Conservation (phyloP, 2,888 invertebrate species). For the Thymelicus sylvestris region DNA sequence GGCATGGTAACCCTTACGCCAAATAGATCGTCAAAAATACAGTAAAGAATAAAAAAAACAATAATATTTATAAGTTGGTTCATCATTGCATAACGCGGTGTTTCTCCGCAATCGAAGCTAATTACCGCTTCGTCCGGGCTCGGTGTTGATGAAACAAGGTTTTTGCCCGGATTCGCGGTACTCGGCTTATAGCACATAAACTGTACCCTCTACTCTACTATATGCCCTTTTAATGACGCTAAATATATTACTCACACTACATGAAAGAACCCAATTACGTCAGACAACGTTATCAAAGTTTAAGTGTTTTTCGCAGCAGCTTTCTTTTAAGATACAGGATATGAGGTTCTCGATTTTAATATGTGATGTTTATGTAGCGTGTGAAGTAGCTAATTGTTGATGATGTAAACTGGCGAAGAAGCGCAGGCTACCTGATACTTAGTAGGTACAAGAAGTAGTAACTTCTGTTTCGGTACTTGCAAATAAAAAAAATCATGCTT, state of each 20-base stretch:
- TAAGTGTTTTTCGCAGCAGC: not conserved
- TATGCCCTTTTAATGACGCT: conserved; percentile 59
- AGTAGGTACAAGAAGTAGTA: too few relatives aligned
- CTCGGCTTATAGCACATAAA: conserved; percentile 66
- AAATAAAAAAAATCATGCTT: too few relatives aligned
- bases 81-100: conserved; percentile 51
- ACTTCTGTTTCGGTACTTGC: too few relatives aligned
- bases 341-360: not conserved
- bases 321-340: conserved; percentile 14
- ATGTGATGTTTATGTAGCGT: too few relatives aligned
- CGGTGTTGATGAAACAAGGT: conserved; percentile 74
- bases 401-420: too few relatives aligned
- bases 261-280: conserved; percentile 11
- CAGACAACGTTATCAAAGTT: conserved; percentile 13
- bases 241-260: conserved; percentile 55
- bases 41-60: not conserved
- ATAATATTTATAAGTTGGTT: not conserved
- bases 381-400: too few relatives aligned
- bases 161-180: conserved; percentile 70
- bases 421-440: too few relatives aligned
- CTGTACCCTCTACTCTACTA: conserved; percentile 46
- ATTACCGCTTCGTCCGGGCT: conserved; percentile 62
- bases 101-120: conserved; percentile 61
- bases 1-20: too few relatives aligned
- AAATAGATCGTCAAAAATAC: too few relatives aligned